Evolutionary conservation across 1,140 invertebrate genomes (phyloP).

Genomic region (Lepidurus arcticus): DNA sequence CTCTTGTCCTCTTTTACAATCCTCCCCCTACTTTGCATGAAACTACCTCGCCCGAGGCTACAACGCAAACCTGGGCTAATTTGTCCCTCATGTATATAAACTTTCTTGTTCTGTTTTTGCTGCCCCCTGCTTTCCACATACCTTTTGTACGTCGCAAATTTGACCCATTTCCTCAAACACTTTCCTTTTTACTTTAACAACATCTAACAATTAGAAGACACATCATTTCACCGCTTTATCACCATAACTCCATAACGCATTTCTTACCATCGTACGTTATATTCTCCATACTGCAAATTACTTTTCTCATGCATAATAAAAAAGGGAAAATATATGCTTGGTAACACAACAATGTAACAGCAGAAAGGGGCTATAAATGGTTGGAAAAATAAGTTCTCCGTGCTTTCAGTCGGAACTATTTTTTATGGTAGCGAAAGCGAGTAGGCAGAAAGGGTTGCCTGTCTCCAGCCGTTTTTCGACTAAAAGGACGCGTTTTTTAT

Average conservation of each 20-base stretch:
- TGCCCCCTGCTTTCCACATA: neutral
- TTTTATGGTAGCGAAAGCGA: neutral
- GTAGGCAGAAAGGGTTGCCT: neutral
- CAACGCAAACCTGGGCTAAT: neutral
- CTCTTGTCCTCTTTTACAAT: neutral
- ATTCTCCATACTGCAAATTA: too few relatives aligned
- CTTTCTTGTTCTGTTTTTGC: neutral
- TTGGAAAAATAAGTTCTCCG: neutral
- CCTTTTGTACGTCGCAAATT: neutral
- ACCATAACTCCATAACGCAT: too few relatives aligned
- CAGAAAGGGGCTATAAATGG: neutral
- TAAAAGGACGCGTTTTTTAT: neutral
- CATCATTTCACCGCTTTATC: too few relatives aligned
- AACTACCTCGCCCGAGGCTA: neutral
- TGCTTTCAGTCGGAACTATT: neutral
- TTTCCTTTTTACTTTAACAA: neutral
- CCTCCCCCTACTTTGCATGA: neutral
- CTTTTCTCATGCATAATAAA: neutral
- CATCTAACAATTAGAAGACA: too few relatives aligned
- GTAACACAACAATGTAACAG: neutral
- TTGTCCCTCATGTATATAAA: constrained; percentile 1
- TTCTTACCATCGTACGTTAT: too few relatives aligned
- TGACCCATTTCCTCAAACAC: neutral
- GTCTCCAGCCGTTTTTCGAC: neutral
- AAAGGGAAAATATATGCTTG: neutral